Conservation (phyloP, 2,797 vertebrate species). For the Gallirallus australis region DNA sequence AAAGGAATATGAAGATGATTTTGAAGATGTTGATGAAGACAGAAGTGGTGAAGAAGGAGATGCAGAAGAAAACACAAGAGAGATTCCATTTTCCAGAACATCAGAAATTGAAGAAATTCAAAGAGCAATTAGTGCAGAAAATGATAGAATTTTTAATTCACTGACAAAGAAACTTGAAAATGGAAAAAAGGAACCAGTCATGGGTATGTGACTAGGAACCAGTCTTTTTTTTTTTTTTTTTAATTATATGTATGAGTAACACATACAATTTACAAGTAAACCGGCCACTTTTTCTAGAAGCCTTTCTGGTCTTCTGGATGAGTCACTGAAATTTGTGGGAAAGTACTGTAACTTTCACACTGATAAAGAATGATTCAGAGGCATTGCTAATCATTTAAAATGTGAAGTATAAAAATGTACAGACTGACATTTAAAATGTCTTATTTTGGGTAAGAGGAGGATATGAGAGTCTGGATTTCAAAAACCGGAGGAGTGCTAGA, state of each 20-base stretch:
- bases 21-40: conserved; percentile 82
- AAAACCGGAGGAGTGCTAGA: conserved; percentile 18
- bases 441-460: conserved; percentile 33
- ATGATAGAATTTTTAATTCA: conserved; percentile 80
- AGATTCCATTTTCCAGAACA: conserved; percentile 69
- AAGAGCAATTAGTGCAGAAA: conserved; percentile 92
- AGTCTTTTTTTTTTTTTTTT: background rate
- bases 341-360: background rate
- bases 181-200: conserved; percentile 5
- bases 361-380: conserved; percentile 46
- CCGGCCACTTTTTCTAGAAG: background rate
- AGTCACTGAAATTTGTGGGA: conserved; percentile 41
- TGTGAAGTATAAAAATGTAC: conserved; percentile 29
- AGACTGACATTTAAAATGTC: conserved; percentile 25
- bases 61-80: conserved; percentile 49
- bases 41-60: conserved; percentile 38
- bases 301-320: conserved; percentile 31
- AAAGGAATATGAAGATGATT: conserved; percentile 96
- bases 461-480: conserved; percentile 42
- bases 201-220: conserved; percentile 53
- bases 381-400: conserved; percentile 34
- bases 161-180: conserved; percentile 63
- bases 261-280: background rate
- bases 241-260: conserved; percentile 4
- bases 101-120: conserved; percentile 90